Percentiles rank a stretch among this genome's conserved stretches.
phyloP scores from a whole-genome alignment of 2,113 vertebrate genomes.

The Erythrocercus mccallii region DNA sequence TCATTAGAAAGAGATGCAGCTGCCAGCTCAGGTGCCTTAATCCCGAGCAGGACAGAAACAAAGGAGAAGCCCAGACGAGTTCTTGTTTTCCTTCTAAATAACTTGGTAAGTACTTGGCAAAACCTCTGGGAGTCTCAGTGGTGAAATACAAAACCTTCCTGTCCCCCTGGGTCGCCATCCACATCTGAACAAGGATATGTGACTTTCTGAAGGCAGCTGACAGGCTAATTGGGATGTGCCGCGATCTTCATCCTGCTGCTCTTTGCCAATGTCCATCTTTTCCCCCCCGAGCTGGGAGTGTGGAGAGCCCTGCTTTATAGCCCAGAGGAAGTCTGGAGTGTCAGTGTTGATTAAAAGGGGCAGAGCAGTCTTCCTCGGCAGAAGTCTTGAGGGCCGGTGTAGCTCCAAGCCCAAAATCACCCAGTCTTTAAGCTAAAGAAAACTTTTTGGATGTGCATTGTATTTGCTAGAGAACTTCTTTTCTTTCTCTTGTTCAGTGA shows the following conservation, averaged over 20 bases:
- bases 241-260: background rate
- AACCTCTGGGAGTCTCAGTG: background rate
- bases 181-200: background rate
- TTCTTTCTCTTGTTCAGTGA: background rate
- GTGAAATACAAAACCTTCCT: slow-evolving; percentile 46
- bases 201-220: background rate
- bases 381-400: background rate
- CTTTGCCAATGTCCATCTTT: background rate
- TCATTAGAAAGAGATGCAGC: slow-evolving; percentile 37
- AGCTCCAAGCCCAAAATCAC: background rate
- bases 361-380: background rate
- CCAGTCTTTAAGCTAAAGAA: background rate
- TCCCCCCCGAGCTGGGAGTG: rapidly evolving
- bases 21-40: slow-evolving; percentile 44
- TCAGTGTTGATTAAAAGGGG: background rate
- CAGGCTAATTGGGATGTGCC: background rate
- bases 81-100: slow-evolving; percentile 56
- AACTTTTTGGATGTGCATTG: rapidly evolving
- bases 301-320: background rate
- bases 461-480: background rate
- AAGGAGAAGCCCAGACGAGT: background rate
- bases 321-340: background rate
- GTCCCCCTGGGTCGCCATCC: background rate
- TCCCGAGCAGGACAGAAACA: slow-evolving; percentile 24
- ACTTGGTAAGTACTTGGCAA: slow-evolving; percentile 41